Conservation (phyloP, 2,888 invertebrate species). For the Agapostemon virescens region DNA sequence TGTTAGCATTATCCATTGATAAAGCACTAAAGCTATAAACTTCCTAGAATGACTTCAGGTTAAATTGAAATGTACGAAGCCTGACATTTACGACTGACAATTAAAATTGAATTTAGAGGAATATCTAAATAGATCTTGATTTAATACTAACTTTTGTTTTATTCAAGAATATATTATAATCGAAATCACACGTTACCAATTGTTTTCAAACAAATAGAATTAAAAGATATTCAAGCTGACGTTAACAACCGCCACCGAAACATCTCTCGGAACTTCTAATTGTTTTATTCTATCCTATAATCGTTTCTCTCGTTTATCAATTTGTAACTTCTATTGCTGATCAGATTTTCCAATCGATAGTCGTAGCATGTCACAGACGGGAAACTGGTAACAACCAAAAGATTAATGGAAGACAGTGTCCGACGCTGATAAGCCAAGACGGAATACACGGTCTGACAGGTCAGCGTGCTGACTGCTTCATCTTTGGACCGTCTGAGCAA, state of each 20-base stretch:
- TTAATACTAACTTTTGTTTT: no score
- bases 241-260: not conserved
- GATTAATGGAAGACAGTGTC: not conserved
- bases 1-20: not conserved
- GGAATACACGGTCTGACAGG: not conserved
- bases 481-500: conserved; percentile 13
- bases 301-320: not conserved
- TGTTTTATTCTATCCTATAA: not conserved
- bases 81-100: not conserved
- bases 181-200: no score
- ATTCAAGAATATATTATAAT: no score
- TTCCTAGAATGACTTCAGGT: not conserved
- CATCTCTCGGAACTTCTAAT: not conserved
- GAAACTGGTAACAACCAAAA: not conserved
- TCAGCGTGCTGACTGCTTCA: not conserved
- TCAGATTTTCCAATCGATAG: not conserved
- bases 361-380: not conserved
- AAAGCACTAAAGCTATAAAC: no score
- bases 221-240: no score
- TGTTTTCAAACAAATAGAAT: no score
- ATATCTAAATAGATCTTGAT: no score
- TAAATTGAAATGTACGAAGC: not conserved
- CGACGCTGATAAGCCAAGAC: not conserved
- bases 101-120: not conserved
- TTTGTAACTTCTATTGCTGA: not conserved